A percentile compares a stretch with the other conserved stretches of the same genome.
These are phyloP conservation scores for Tetramorium alpestre DNA, from an alignment of 1,140 invertebrate genomes.

Conservation along the genomic window DNA sequence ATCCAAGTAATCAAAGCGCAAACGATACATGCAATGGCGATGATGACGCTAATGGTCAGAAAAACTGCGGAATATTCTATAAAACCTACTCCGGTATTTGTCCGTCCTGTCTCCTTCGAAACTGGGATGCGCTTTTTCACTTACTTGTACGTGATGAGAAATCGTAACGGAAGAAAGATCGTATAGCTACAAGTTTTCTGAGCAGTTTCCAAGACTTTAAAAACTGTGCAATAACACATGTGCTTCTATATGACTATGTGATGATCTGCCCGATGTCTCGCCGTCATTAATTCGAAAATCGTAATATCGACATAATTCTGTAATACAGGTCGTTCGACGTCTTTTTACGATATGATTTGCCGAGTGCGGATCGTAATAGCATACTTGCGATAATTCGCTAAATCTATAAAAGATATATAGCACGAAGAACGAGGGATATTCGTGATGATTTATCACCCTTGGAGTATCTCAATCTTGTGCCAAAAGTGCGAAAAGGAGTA, in stretches of 20 bases:
- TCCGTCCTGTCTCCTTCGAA: slow-evolving; percentile 55
- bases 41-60: background rate
- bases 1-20: background rate
- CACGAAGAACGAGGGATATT: background rate
- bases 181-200: background rate
- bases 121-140: slow-evolving; percentile 67
- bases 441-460: background rate
- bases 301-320: slow-evolving; percentile 36
- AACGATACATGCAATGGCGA: background rate
- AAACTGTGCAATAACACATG: slow-evolving; percentile 36
- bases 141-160: slow-evolving; percentile 72
- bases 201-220: slow-evolving; percentile 27
- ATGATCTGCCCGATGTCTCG: background rate
- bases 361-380: background rate
- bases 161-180: slow-evolving; percentile 41
- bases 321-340: background rate
- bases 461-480: background rate
- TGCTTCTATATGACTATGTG: slow-evolving; percentile 31
- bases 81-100: slow-evolving; percentile 38
- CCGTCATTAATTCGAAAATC: slow-evolving; percentile 39
- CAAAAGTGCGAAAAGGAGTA: background rate
- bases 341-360: background rate
- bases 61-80: slow-evolving; percentile 30
- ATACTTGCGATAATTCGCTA: background rate
- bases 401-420: slow-evolving; percentile 2